Conservation (phyloP, 2,888 invertebrate genomes). For the Rhimphoctona megacephalus region DNA sequence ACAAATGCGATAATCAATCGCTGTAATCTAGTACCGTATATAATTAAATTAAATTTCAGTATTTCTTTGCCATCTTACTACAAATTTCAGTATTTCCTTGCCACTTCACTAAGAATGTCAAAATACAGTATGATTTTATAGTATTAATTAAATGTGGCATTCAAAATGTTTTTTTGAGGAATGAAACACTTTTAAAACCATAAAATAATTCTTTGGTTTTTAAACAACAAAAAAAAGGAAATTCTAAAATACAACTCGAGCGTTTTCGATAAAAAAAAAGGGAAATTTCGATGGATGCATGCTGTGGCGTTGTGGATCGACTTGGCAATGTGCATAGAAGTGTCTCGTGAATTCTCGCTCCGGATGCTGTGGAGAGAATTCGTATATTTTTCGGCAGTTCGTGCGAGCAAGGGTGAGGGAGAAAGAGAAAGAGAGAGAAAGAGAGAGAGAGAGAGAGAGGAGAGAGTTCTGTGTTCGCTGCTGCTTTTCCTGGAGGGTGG, state of each 20-base stretch:
- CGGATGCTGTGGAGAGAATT: slow-evolving; percentile 50
- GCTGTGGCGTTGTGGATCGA: slow-evolving; percentile 52
- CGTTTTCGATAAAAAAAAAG: slow-evolving; percentile 13
- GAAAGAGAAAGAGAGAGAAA: background rate
- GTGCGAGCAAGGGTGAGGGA: slow-evolving; percentile 34
- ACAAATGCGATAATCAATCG: slow-evolving; percentile 12
- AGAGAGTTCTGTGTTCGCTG: slow-evolving; percentile 40
- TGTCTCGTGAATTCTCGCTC: slow-evolving; percentile 44
- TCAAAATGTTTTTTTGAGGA: no score
- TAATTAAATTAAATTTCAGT: background rate
- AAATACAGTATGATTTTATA: no score
- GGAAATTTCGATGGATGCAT: slow-evolving; percentile 28
- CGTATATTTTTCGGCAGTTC: slow-evolving; percentile 52
- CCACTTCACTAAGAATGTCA: no score
- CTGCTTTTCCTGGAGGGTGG: slow-evolving; percentile 51
- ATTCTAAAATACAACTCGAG: background rate
- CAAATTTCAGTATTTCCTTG: no score
- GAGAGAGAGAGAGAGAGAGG: slow-evolving; percentile 24
- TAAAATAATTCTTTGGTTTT: background rate
- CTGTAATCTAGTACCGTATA: background rate
- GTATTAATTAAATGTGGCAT: no score
- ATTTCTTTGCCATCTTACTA: no score
- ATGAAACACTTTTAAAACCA: background rate
- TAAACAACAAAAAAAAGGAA: background rate
- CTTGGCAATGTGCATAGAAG: slow-evolving; percentile 60